A percentile compares a stretch with the other conserved stretches of the same genome.
Conservation (phyloP, 2,113 vertebrate genomes). For the Sarotherodon lohbergeri region DNA sequence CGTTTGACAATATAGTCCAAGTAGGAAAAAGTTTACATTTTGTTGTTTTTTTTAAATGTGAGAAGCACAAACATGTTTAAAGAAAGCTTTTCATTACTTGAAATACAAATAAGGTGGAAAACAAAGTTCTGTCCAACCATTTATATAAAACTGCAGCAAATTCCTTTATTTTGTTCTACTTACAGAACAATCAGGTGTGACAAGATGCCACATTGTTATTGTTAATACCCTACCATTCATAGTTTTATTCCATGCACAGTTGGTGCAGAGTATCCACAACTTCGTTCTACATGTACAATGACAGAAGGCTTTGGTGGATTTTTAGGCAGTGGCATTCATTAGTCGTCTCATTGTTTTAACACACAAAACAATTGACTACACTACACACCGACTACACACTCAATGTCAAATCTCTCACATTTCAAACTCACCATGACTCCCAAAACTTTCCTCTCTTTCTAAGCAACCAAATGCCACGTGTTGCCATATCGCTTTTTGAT, state of each 20-base stretch:
- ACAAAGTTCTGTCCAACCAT: neutral
- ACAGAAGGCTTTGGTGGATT: neutral
- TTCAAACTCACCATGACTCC: neutral
- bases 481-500: neutral
- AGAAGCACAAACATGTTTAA: neutral
- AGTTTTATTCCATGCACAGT: neutral
- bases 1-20: neutral
- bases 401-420: neutral
- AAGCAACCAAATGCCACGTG: neutral
- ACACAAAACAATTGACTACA: neutral
- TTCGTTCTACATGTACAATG: neutral
- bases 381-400: neutral
- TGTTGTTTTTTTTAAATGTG: neutral
- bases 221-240: neutral
- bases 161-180: neutral
- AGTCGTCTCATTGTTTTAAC: neutral
- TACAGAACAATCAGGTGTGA: neutral
- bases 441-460: neutral
- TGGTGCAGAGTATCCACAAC: neutral
- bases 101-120: neutral
- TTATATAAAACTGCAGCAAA: neutral
- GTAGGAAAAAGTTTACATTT: neutral
- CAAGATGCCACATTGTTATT: neutral
- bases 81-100: neutral
- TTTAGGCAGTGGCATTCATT: neutral